phyloP scores from a whole-genome alignment of 2,888 invertebrate genomes.

The Archips xylosteana region DNA sequence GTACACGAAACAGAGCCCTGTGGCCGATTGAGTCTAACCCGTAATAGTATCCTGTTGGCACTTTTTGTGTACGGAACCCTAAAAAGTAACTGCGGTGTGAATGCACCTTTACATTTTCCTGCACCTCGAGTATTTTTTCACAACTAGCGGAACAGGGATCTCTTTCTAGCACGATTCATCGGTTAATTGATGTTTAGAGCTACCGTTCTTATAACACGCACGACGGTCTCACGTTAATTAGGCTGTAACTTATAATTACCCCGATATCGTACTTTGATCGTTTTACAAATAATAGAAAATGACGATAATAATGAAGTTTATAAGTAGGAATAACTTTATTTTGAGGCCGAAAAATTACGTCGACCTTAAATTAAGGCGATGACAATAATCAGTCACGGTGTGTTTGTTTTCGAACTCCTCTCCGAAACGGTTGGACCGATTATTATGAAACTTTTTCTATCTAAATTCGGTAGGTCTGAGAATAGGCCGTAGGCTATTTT shows the following conservation, averaged over 20 bases:
- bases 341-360: slow-evolving; percentile 5
- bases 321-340: background rate
- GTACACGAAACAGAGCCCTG: too few relatives aligned
- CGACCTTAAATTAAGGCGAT: background rate
- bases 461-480: too few relatives aligned
- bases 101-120: slow-evolving; percentile 14
- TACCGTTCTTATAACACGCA: slow-evolving; percentile 36
- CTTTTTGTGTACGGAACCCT: slow-evolving; percentile 11
- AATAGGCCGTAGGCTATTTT: too few relatives aligned
- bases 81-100: too few relatives aligned
- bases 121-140: slow-evolving; percentile 41
- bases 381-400: background rate
- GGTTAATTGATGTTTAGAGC: slow-evolving; percentile 43
- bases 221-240: slow-evolving; percentile 29
- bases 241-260: slow-evolving; percentile 21
- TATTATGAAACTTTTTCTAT: too few relatives aligned
- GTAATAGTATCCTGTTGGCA: too few relatives aligned
- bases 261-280: slow-evolving; percentile 32
- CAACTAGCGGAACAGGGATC: slow-evolving; percentile 46
- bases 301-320: slow-evolving; percentile 19
- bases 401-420: too few relatives aligned
- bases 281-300: slow-evolving; percentile 28
- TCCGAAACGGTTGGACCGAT: too few relatives aligned
- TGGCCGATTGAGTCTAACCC: too few relatives aligned
- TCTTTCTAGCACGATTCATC: slow-evolving; percentile 42